phyloP scores from a whole-genome alignment of 2,888 invertebrate genomes.

The Macroteleia sp. region DNA sequence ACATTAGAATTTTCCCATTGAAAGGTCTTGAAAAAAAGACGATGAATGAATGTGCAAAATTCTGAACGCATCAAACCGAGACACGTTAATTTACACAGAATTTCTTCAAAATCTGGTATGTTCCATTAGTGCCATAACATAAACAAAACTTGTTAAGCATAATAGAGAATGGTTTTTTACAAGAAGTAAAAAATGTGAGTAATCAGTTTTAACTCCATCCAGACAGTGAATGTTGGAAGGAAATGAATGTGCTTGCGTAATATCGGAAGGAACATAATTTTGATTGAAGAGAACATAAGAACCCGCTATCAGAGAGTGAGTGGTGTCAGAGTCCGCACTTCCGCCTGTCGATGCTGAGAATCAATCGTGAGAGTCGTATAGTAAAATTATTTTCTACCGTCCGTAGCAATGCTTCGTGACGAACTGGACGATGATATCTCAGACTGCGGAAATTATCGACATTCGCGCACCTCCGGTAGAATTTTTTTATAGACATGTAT shows the following conservation, averaged over 20 bases:
- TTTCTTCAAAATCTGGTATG: conserved; percentile 40
- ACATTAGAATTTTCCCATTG: conserved; percentile 21
- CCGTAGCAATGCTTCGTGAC: conserved; percentile 70
- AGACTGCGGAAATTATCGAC: conserved; percentile 75
- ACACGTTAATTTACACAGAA: conserved; percentile 23
- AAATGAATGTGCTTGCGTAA: conserved; percentile 53
- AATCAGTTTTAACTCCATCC: conserved; percentile 37
- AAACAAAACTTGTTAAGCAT: conserved; percentile 51
- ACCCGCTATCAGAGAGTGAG: conserved; percentile 40
- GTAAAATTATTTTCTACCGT: conserved; percentile 71
- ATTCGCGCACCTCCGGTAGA: conserved; percentile 70
- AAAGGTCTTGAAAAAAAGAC: conserved; percentile 4
- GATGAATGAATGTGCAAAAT: conserved; percentile 32
- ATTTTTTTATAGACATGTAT: conserved; percentile 72
- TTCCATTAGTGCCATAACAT: conserved; percentile 34
- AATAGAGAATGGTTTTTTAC: conserved; percentile 24
- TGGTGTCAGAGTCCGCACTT: conserved; percentile 61
- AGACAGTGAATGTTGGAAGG: conserved; percentile 30
- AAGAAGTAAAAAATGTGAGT: conserved; percentile 24
- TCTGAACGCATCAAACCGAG: conserved; percentile 16
- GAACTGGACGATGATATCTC: conserved; percentile 72
- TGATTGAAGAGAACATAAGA: conserved; percentile 55
- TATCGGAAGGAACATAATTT: conserved; percentile 59
- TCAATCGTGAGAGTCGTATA: conserved; percentile 66
- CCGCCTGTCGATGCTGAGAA: conserved; percentile 59